Evolutionary conservation across 2,888 invertebrate species (phyloP), one percentile per base, ranked within the genome.

Genomic region (Chalcosyrphus nemorum): DNA sequence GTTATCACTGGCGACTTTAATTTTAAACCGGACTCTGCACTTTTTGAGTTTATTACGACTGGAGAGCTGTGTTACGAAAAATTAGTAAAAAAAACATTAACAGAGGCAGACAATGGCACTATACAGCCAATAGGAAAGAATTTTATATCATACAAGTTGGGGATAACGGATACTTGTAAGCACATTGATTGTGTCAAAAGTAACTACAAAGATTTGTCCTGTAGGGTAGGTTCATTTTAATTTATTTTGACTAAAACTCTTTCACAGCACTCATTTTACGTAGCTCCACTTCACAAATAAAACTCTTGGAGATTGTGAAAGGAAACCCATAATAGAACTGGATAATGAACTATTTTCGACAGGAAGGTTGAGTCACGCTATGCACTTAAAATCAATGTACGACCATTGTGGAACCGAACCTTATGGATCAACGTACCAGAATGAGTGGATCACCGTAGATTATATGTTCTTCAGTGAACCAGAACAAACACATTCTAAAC

Each of bases 1-100:
- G 94, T 99, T 78, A 87, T 99, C 80, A 96, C 97, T 3, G 99
- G 99, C 0, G 99, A 99, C 91, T 96, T 99, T 84, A 99, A 99
- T 91, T 94, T 96, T 1, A 92, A 93, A 72, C 97, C 97, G 0
- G 91, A 94, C 47, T 95, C 96, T 43, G 93, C 94, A 1, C 87
- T 87, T 0, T 94, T 96, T 88, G 91, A 93, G 70, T 93, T 97
- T 52, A 91, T 98, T 57, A 93, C 93, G 0, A 92, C 92, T 21
- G 96, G 97, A 13, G 88, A 89, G 52, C 92, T 96, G 87, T 61
- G 89, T 87, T 91, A 90, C 86, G 87, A 92, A 87, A 71, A 92
- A 88, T 89, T 92, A 87, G 72, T 90, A 68, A 80, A 89, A 86
- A 87, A 81, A 32, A 80, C 87, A 13, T 81, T 89, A 68, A 66